These are phyloP conservation scores for Epistrophe grossulariae DNA, from an alignment of 2,888 invertebrate species.

Conservation along the genomic window DNA sequence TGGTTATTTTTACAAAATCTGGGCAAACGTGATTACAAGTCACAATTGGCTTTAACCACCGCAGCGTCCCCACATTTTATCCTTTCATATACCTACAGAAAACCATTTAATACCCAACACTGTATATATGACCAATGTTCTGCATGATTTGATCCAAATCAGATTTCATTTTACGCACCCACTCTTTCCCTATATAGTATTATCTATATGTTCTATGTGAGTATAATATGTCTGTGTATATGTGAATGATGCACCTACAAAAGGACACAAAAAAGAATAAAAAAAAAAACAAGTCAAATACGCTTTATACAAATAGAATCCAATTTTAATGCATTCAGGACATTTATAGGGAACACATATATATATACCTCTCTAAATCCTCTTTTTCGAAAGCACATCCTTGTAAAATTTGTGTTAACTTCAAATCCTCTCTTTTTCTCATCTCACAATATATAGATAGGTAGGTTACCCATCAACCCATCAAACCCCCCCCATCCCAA, in stretches of 20 bases:
- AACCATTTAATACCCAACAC: background rate
- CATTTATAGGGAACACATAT: slow-evolving; percentile 30
- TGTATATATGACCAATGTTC: slow-evolving; percentile 21
- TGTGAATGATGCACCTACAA: slow-evolving; percentile 11
- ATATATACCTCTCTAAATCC: slow-evolving; percentile 38
- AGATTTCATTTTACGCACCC: slow-evolving; percentile 35
- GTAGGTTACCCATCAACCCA: background rate
- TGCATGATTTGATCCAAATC: slow-evolving; percentile 52
- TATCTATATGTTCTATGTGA: background rate
- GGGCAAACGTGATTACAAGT: slow-evolving; percentile 29
- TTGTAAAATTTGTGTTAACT: slow-evolving; percentile 48
- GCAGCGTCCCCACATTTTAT: background rate
- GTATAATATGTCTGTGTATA: background rate
- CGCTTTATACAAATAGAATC: slow-evolving; percentile 63
- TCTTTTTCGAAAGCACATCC: slow-evolving; percentile 41
- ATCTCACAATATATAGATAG: background rate
- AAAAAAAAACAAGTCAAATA: slow-evolving; percentile 33
- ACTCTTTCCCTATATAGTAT: background rate
- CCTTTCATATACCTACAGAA: background rate
- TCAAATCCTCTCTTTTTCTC: background rate
- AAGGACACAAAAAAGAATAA: slow-evolving; percentile 22
- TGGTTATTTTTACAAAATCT: slow-evolving; percentile 5
- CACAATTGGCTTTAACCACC: background rate
- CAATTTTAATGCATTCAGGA: slow-evolving; percentile 69
- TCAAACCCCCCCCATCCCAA: slow-evolving; percentile 14